Evolutionary conservation across 1,140 invertebrate species (phyloP).

Genomic region (Drosophila mauritiana): DNA sequence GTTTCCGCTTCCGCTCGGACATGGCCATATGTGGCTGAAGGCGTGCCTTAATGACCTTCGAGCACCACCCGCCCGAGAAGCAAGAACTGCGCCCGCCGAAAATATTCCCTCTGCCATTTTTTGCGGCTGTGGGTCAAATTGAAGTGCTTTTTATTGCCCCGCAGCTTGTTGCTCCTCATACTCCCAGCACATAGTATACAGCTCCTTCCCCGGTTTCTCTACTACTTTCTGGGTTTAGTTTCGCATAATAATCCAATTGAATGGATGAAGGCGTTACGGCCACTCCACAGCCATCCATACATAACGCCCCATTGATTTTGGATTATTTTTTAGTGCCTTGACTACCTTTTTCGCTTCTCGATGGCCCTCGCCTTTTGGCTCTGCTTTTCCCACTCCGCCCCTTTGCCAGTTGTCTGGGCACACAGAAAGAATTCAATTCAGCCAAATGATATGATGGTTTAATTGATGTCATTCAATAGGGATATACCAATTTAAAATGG

Average conservation of each 20-base stretch:
- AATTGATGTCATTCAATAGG: not conserved
- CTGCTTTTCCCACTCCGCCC: constrained; percentile 7
- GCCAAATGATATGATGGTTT: not conserved
- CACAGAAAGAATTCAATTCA: constrained; percentile 12
- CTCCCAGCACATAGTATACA: not conserved
- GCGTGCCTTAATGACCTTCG: constrained; percentile 69
- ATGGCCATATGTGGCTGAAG: constrained; percentile 62
- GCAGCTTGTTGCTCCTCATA: constrained; percentile 71
- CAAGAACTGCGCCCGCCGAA: constrained; percentile 29
- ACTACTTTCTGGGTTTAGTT: constrained; percentile 57
- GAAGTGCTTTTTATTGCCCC: constrained; percentile 82
- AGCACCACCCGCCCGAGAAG: constrained; percentile 9
- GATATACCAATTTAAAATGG: not conserved
- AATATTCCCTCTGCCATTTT: constrained; percentile 26
- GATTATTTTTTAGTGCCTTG: constrained; percentile 81
- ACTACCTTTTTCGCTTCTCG: constrained; percentile 66
- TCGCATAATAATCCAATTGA: constrained; percentile 81
- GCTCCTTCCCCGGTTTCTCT: constrained; percentile 11
- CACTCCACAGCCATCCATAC: constrained; percentile 38
- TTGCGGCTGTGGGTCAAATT: constrained; percentile 73
- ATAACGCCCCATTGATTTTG: constrained; percentile 82
- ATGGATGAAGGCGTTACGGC: constrained; percentile 35
- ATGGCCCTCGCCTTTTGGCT: constrained; percentile 24
- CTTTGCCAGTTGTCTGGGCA: constrained; percentile 17
- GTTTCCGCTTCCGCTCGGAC: constrained; percentile 71